phyloP scores from a whole-genome alignment of 2,113 vertebrate genomes.

The Xenus cinereus region DNA sequence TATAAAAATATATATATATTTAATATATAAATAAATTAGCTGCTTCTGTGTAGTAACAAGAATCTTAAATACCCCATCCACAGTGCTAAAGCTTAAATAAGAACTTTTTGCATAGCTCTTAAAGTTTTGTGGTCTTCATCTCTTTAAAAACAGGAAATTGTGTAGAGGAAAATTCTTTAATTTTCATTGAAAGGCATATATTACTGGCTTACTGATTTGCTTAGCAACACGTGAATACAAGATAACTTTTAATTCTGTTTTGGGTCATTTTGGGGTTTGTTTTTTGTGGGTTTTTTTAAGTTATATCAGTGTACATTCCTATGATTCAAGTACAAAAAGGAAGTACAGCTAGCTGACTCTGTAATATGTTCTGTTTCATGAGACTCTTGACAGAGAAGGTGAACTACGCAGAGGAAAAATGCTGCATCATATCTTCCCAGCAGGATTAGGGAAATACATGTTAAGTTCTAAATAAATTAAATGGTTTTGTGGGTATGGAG shows the following conservation, averaged over 20 bases:
- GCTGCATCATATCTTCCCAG: neutral
- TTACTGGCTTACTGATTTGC: neutral
- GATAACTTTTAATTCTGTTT: neutral
- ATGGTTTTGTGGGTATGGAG: neutral
- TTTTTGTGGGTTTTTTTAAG: neutral
- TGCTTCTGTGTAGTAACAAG: neutral
- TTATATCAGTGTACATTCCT: neutral
- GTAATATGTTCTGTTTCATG: neutral
- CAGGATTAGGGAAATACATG: neutral
- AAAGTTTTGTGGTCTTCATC: neutral
- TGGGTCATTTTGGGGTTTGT: fast-evolving
- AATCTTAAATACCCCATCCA: neutral
- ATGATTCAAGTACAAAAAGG: neutral
- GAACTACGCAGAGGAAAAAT: neutral
- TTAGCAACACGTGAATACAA: neutral
- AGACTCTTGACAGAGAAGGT: neutral
- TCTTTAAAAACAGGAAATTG: neutral
- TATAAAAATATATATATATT: no score
- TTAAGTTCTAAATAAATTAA: neutral
- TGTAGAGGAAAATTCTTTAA: neutral
- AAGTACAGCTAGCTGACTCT: neutral
- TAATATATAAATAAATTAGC: no score
- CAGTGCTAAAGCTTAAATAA: neutral
- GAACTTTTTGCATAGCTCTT: neutral
- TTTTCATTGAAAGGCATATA: neutral